Conservation (phyloP, 2,113 vertebrate genomes). For the Rhynchomys soricoides region DNA sequence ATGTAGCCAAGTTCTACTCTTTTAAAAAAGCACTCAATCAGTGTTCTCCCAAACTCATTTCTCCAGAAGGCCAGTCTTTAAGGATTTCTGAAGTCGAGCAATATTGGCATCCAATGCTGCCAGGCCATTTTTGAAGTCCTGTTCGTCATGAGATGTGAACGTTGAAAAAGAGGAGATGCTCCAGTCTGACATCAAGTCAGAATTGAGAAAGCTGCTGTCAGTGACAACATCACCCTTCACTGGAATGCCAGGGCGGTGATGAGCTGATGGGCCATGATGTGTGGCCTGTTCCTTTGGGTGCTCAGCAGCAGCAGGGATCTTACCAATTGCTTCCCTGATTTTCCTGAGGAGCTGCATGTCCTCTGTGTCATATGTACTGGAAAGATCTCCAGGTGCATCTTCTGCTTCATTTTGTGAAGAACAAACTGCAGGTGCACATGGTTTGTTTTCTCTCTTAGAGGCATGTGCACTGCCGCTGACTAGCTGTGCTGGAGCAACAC, state of each 20-base stretch:
- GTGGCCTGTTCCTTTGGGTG: not conserved
- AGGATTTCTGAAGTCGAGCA: conserved; percentile 91
- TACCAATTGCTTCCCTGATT: conserved; percentile 70
- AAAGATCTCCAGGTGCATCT: conserved; percentile 39
- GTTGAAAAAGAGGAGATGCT: conserved; percentile 90
- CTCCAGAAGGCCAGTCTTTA: conserved; percentile 86
- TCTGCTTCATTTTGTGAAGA: conserved; percentile 57
- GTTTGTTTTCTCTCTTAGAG: conserved; percentile 65
- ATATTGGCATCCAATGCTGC: conserved; percentile 96
- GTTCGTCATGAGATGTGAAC: conserved; percentile 93
- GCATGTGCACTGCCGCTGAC: conserved; percentile 35
- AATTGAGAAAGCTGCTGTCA: conserved; percentile 81
- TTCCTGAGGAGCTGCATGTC: conserved; percentile 74
- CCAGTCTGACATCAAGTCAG: conserved; percentile 88
- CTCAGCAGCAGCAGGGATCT: conserved; percentile 42
- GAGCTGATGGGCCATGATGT: fast-evolving
- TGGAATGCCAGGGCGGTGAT: conserved; percentile 1
- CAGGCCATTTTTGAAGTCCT: conserved; percentile 92
- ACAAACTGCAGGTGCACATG: conserved; percentile 48
- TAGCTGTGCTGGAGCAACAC: not conserved
- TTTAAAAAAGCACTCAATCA: not conserved
- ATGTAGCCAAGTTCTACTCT: conserved; percentile 38
- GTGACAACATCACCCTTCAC: conserved; percentile 54
- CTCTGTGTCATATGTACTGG: conserved; percentile 36
- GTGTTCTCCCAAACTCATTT: conserved; percentile 77